Base-by-base conservation (phyloP, 2,113 vertebrate genomes). In the Apistogramma diplotaenia region DNA sequence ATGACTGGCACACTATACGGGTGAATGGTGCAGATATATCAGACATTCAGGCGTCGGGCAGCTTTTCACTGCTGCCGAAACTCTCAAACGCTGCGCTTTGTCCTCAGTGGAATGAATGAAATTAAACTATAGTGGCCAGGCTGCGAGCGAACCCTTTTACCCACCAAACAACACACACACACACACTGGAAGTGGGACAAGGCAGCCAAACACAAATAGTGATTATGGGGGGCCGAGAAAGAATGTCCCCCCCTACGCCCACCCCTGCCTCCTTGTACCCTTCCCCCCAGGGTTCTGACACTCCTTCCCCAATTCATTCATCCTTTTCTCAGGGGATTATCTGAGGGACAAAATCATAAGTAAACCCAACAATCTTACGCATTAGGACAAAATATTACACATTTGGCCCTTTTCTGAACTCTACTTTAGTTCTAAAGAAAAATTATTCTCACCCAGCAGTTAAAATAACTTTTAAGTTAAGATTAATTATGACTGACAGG, bases 11-110 rank as follows among this genome's bases (percentile, higher is more conserved):
- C 53, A 23, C 27, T 43, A 19, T 12, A 60, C 57, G 11, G 19
- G 19, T 72, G 55, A 86, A 76, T 12, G 67, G 62, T 18, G 82
- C 60, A 71, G 9, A 79, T 75, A 35, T 58, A 86, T 92, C 81
- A 93, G 93, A 92, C 91, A 93, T 92, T 87, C 89, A 90, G 91
- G 91, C 90, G 91, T 89, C 93, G 1, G 46, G 86, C 71, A 72
- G 82, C 84, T 90, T 91, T 87, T 85, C 81, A 83, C 75, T 54
- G 57, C 53, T 78, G 79, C 85, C 54, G 15, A 74, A 84, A 85
- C 85, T 60, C 83, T 62, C 62, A 91, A 91, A 87, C 84, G 19
- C 56, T 40, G 61, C 3, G 74, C 88, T 93, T 92, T 93, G 91
- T 92, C 85, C 87, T 76, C 56, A 1, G 4, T 1, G 21, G 43